Evolutionary conservation across 1,140 invertebrate genomes (phyloP), one percentile per base, ranked within the genome.

Genomic region (Drosophila baimaii): DNA sequence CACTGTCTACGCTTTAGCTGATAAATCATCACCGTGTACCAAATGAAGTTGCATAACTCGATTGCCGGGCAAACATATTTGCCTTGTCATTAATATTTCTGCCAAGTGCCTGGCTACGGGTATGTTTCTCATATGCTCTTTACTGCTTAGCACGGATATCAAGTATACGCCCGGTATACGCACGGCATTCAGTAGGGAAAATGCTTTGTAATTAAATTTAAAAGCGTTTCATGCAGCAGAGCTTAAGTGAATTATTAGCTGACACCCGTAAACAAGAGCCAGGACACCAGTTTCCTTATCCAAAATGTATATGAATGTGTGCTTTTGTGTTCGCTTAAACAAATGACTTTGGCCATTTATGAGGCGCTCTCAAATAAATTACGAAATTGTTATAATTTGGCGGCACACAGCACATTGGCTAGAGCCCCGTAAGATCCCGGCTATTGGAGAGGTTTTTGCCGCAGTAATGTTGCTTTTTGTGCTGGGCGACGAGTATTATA

Each of bases 381-480:
- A 75, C 84, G 71, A 85, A 90, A 89, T 90, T 85, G 80, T 76
- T 65, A 90, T 86, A 84, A 89, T 89, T 84, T 69, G 64, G 65
- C 78, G 73, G 47, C 54, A 47, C 71, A 25, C 46, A 69, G 49
- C 74, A 44, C 33, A 55, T 58, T 33, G 47, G 62, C 41, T 43
- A 39, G 17, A 39, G 35, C 19, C 31, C 41, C 58, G 6, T 59
- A 70, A 43, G 44, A 46, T 33, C n/a, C 51, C 19, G 61, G 66
- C 61, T 52, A 56, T 74, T 57, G 31, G 66, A 64, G 69, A 59
- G 29, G 52, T 62, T 74, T 74, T 63, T 69, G 47, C 64, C 51
- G 51, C 51, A 46, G 41, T 81, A 74, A 74, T 81, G 79, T 81
- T 81, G 79, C 79, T 81, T 55, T 71, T 72, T 68, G 72, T 68